phyloP scores from a whole-genome alignment of 1,140 invertebrate genomes.

The Wiebesia pumilae region DNA sequence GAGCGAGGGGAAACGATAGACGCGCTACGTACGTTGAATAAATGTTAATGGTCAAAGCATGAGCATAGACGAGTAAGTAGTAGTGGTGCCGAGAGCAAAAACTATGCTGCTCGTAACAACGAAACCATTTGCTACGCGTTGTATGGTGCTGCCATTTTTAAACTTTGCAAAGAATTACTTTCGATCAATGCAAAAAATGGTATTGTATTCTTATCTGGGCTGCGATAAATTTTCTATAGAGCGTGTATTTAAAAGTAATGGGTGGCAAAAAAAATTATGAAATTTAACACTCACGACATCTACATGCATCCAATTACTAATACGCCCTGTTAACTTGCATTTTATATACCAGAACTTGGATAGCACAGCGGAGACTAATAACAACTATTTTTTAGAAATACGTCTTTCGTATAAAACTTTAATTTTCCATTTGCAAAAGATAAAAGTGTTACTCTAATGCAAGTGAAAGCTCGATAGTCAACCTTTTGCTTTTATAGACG shows the following conservation, averaged over 20 bases:
- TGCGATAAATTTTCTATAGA: neutral
- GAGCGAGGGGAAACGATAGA: neutral
- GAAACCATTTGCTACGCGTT: neutral
- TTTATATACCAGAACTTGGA: neutral
- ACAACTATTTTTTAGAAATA: neutral
- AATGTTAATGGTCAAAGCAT: slow-evolving; percentile 31
- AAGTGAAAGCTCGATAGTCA: slow-evolving; percentile 21
- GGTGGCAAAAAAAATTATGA: neutral
- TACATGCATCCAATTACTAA: neutral
- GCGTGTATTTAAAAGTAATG: neutral
- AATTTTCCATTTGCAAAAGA: neutral
- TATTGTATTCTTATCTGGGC: neutral
- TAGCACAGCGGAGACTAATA: neutral
- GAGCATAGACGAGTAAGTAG: neutral
- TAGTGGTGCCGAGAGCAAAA: neutral
- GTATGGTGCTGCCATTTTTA: neutral
- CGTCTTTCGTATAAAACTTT: neutral
- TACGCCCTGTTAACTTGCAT: neutral
- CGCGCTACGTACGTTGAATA: slow-evolving; percentile 29
- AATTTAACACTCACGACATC: neutral
- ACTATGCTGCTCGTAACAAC: neutral
- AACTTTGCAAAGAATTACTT: neutral
- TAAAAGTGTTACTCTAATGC: slow-evolving; percentile 11
- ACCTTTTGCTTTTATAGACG: slow-evolving; percentile 6
- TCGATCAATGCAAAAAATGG: neutral